Evolutionary conservation across 2,888 invertebrate species (phyloP).

Genomic region (Sinodicranocentrus sp.): DNA sequence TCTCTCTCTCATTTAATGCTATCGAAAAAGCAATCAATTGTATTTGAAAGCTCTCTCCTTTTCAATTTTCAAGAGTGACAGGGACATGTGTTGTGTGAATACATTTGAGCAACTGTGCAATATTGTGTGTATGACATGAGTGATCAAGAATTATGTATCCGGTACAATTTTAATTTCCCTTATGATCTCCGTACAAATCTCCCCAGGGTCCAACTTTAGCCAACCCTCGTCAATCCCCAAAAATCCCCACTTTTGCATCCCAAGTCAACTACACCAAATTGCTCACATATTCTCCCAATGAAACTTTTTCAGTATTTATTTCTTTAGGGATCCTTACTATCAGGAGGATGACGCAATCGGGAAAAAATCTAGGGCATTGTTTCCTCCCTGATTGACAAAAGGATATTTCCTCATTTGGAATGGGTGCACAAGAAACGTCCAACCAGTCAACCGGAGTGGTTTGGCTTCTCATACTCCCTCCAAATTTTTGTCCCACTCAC

Average conservation of each 20-base stretch:
- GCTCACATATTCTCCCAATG: conserved; percentile 39
- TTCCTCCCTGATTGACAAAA: conserved; percentile 29
- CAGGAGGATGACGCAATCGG: not conserved
- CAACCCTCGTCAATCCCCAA: too few species aligned
- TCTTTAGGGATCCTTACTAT: not conserved
- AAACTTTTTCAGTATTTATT: not conserved
- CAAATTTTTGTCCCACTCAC: too few species aligned
- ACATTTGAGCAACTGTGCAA: not conserved
- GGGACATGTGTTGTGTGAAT: conserved; percentile 22
- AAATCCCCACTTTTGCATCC: too few species aligned
- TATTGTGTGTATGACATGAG: conserved; percentile 6
- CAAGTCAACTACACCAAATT: conserved; percentile 40
- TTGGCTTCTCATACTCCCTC: too few species aligned
- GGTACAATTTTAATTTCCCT: conserved; percentile 48
- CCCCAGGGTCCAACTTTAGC: conserved; percentile 45
- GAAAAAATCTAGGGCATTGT: too few species aligned
- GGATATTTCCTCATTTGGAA: too few species aligned
- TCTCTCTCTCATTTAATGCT: not conserved
- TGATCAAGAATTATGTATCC: conserved; percentile 48
- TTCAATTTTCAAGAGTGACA: conserved; percentile 30
- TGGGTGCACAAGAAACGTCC: too few species aligned
- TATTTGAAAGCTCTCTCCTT: not conserved
- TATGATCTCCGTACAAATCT: conserved; percentile 29
- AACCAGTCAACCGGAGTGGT: too few species aligned
- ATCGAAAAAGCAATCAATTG: not conserved